A percentile compares a stretch with the other conserved stretches of the same genome.
phyloP scores from a whole-genome alignment of 2,888 invertebrate genomes.

The Pristionchus mayeri region DNA sequence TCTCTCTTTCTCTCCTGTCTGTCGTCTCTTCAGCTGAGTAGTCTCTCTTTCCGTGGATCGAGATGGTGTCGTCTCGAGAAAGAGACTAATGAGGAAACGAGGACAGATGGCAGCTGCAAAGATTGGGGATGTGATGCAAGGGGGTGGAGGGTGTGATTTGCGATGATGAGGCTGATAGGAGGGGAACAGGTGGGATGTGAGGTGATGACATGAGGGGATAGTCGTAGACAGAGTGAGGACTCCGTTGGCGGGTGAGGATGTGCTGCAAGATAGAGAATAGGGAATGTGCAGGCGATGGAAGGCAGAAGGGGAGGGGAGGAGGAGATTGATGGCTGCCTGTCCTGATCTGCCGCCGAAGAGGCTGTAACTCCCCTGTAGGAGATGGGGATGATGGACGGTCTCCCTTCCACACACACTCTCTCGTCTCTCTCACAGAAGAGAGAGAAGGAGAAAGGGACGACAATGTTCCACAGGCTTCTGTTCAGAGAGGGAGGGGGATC shows the following conservation, averaged over 20 bases:
- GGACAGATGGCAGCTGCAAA: constrained; percentile 2
- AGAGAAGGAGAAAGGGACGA: background rate
- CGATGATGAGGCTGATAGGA: background rate
- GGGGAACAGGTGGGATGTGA: constrained; percentile 3
- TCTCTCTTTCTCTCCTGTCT: background rate
- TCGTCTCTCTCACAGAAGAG: background rate
- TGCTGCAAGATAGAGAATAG: background rate
- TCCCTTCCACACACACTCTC: background rate
- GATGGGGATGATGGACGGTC: background rate
- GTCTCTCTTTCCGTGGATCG: background rate
- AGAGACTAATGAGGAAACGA: constrained; percentile 44
- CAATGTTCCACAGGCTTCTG: background rate
- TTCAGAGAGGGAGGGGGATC: background rate
- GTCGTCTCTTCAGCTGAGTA: background rate
- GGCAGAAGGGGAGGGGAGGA: background rate
- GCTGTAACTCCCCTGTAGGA: constrained; percentile 10
- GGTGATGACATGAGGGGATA: no score
- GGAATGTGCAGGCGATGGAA: background rate
- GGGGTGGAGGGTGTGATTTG: background rate
- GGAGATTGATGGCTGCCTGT: constrained; percentile 35
- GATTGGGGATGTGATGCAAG: constrained; percentile 23
- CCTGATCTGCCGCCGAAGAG: background rate
- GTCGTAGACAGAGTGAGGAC: no score
- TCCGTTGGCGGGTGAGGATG: no score
- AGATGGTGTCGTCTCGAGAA: background rate